Evolutionary conservation across 2,797 vertebrate genomes (phyloP), one percentile per base, ranked within the genome.

Genomic region (Pseudocheirus occidentalis): DNA sequence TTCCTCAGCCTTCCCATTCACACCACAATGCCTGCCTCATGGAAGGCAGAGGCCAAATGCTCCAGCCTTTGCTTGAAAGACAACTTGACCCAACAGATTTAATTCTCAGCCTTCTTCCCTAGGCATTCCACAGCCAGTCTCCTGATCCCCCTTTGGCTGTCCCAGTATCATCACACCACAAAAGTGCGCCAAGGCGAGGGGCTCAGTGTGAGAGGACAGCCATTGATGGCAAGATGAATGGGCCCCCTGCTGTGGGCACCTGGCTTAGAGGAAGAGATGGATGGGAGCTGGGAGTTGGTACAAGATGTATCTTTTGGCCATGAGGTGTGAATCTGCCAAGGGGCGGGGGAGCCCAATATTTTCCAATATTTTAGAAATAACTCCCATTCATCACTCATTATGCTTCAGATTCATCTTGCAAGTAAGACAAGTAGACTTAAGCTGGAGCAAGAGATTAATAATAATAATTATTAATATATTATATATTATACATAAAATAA

Each of bases 351-450:
- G 94, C 90, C 57, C 27, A 27, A 54, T 95, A 95, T 52, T 92
- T 96, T 81, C 94, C 94, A 52, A 66, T n/a, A 57, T 46, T 95
- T 95, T 93, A 90, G 92, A 92, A 97, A 96, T 92, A 91, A 62
- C 87, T 95, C 46, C 89, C 92, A 97, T 95, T 96, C 94, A 94
- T 96, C 97, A 96, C 93, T 59, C 95, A 92, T 96, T 91, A 93
- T 52, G 94, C 40, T 94, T 95, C 95, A 92, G 94, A 97, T 94
- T 95, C 94, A 95, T 97, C 94, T 94, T 50, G 18, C 54, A 93
- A 93, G 95, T 90, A 92, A 92, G 96, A 96, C 92, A 96, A 95
- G 93, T 91, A 62, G 0, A 90, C 97, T 95, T 93, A 92, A 11
- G 3, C 9, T 16, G 95, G 62, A 66, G 92, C 59, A 55, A 92